Conservation (phyloP, 2,113 vertebrate genomes). For the Lepisosteus oculatus region DNA sequence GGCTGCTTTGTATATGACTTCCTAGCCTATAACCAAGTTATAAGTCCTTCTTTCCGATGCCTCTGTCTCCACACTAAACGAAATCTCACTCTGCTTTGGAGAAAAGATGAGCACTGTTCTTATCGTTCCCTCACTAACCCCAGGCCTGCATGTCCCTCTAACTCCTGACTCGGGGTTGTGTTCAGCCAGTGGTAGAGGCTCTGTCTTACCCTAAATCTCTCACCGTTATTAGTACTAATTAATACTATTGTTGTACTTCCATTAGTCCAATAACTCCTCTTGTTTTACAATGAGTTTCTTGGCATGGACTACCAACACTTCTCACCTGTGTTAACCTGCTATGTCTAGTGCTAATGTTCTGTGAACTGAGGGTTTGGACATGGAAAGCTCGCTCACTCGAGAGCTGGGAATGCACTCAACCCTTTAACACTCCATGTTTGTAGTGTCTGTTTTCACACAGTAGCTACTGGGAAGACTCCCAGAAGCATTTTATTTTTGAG, state of each 20-base stretch:
- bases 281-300: conserved; percentile 67
- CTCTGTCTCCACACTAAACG: conserved; percentile 70
- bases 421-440: too few species aligned
- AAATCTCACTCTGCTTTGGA: conserved; percentile 59
- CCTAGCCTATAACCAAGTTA: conserved; percentile 65
- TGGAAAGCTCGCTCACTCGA: too few species aligned
- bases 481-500: too few species aligned
- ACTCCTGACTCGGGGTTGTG: conserved; percentile 68
- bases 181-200: conserved; percentile 62
- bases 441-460: too few species aligned
- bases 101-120: conserved; percentile 51
- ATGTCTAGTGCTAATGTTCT: conserved; percentile 56
- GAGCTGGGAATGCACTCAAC: too few species aligned
- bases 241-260: conserved; percentile 17
- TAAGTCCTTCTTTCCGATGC: conserved; percentile 60
- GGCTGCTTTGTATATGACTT: conserved; percentile 62
- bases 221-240: neutral
- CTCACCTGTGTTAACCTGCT: conserved; percentile 61
- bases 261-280: conserved; percentile 62
- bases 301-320: conserved; percentile 71
- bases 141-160: conserved; percentile 79
- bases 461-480: too few species aligned
- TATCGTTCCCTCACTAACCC: conserved; percentile 63
- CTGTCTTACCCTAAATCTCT: neutral
- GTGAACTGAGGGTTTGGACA: neutral